Conservation (phyloP, 2,888 invertebrate genomes). For the Ennomos erosarius region DNA sequence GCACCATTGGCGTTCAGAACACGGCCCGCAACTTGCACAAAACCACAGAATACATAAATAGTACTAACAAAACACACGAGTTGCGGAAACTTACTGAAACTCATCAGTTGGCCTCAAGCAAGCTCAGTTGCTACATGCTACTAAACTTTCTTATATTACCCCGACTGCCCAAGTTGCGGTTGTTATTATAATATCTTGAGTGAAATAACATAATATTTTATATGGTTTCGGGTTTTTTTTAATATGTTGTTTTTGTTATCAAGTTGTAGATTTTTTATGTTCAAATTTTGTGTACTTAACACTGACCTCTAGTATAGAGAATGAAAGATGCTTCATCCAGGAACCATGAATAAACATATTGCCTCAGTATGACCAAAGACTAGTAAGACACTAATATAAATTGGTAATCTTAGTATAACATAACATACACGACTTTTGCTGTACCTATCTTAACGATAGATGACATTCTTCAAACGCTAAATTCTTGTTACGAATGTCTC, state of each 20-base stretch:
- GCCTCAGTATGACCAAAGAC: too few species aligned
- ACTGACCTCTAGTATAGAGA: too few species aligned
- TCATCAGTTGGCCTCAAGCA: conserved; percentile 73
- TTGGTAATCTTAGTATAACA: too few species aligned
- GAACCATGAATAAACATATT: too few species aligned
- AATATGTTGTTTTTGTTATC: background rate
- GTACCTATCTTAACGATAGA: too few species aligned
- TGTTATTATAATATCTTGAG: conserved; percentile 47
- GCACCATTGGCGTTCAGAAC: conserved; percentile 57
- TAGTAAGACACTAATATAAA: too few species aligned
- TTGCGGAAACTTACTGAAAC: conserved; percentile 73
- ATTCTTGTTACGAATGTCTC: too few species aligned
- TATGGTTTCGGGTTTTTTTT: background rate
- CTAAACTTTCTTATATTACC: conserved; percentile 72
- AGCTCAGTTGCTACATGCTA: conserved; percentile 56
- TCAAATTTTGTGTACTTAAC: too few species aligned
- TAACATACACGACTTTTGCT: too few species aligned
- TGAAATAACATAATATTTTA: background rate
- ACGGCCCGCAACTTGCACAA: conserved; percentile 58
- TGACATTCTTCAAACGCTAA: too few species aligned
- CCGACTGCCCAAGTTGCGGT: conserved; percentile 50
- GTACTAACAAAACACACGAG: conserved; percentile 51
- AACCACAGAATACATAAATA: too few species aligned
- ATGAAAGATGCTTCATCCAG: too few species aligned
- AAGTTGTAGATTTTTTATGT: background rate